Base-by-base conservation (phyloP, 1,140 invertebrate genomes). In the Lineus longissimus region DNA sequence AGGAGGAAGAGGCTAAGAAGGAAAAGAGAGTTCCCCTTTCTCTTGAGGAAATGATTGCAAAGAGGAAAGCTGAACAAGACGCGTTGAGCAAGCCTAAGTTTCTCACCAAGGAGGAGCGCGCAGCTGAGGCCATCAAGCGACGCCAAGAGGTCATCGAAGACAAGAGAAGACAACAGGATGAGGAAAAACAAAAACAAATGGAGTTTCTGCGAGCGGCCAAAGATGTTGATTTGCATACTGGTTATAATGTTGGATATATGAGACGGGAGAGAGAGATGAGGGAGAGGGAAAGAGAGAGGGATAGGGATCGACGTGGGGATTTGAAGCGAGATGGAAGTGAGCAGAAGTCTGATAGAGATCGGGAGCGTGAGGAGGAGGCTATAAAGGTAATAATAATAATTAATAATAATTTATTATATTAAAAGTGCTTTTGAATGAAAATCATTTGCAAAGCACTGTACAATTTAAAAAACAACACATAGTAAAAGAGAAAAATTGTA, bases 41-140 rank as follows among this genome's bases (percentile, higher is more conserved):
- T 45, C 83, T 99, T 23, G 97, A 99, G 81, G 96, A 99, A 81
- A 77, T 99, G 33, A 80, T 99, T 22, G 90, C 93, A 0, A 97
- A 97, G 76, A 97, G 97, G 75, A 96, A 98, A 79, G 92, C 93
- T 2, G 95, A 97, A 79, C 95, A 98, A 81, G 91, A 91, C 70
- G 80, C 75, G n/a, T 62, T 76, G 70, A 92, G 92, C 25, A 88
- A 82, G 84, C 97, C 97, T 0, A 95, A 97, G 55, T 99, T 99
- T 82, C 83, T 99, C 25, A 94, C 93, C 0, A 98, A 97, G 84
- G 94, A 96, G 81, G 93, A 99, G 82, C 85, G 97, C 76, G 90
- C 89, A 1, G 89, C 88, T 0, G 86, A 97, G 72, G 97, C 97
- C 0, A 73, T 99, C 2, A 88, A 92, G 74, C 87, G 91, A 61